Evolutionary conservation across 2,113 vertebrate species (phyloP).

Genomic region (Anoplopoma fimbria): DNA sequence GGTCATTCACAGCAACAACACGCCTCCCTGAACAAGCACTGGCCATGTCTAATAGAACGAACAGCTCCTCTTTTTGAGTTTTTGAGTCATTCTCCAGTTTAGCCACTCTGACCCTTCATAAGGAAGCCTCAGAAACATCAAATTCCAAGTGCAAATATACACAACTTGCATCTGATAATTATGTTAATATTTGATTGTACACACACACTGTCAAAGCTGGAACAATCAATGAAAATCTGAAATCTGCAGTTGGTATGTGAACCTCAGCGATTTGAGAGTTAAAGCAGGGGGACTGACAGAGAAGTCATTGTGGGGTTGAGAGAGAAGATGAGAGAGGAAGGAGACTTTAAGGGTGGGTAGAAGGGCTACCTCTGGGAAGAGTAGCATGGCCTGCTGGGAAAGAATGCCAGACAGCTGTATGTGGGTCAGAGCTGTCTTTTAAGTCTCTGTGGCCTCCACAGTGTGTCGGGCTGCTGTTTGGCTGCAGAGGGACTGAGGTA

Average conservation of each 20-base stretch:
- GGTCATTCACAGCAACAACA: constrained; percentile 28
- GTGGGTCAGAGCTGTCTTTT: constrained; percentile 63
- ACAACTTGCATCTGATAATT: neutral
- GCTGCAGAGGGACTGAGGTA: constrained; percentile 49
- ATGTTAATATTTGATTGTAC: neutral
- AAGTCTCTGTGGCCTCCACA: constrained; percentile 39
- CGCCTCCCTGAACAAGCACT: neutral
- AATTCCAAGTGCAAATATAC: constrained; percentile 14
- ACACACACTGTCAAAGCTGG: neutral
- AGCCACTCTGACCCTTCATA: neutral
- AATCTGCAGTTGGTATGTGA: constrained; percentile 38
- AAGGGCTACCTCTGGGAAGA: constrained; percentile 43
- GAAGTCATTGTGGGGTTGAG: constrained; percentile 63
- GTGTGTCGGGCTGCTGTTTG: constrained; percentile 38
- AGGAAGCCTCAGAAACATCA: neutral
- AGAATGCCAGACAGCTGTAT: constrained; percentile 65
- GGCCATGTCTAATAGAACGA: constrained; percentile 1
- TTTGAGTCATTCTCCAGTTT: constrained; percentile 9
- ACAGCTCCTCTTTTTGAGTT: neutral
- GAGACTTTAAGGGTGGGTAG: constrained; percentile 31
- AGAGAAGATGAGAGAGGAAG: constrained; percentile 39
- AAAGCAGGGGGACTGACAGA: constrained; percentile 55
- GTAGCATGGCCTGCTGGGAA: constrained; percentile 69
- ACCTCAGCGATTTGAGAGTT: constrained; percentile 28
- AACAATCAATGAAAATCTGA: constrained; percentile 30